A percentile compares a stretch with the other conserved stretches of the same genome.
phyloP scores from a whole-genome alignment of 2,113 vertebrate species.

The Miniopterus natalensis region DNA sequence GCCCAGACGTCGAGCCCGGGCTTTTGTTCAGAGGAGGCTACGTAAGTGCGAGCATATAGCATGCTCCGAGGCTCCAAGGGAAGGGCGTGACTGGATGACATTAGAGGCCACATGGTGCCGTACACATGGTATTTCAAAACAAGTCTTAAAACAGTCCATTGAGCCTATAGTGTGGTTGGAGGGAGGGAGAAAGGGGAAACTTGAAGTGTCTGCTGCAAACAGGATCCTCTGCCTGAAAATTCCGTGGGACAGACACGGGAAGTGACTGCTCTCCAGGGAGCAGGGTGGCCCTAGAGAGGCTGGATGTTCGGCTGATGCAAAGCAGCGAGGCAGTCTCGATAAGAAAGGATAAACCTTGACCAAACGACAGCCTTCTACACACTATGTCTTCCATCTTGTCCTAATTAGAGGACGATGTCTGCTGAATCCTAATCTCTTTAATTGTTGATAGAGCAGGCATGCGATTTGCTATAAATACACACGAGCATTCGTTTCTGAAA shows the following conservation, averaged over 20 bases:
- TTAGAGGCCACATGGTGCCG: constrained; percentile 43
- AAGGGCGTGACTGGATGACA: constrained; percentile 38
- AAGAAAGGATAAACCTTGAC: constrained; percentile 71
- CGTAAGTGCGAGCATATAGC: constrained; percentile 66
- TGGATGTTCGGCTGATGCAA: not conserved
- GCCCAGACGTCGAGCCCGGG: constrained; percentile 69
- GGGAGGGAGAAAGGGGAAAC: not conserved
- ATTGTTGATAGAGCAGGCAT: constrained; percentile 81
- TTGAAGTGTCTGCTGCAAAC: not conserved
- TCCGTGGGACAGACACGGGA: constrained; percentile 41
- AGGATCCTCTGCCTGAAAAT: not conserved
- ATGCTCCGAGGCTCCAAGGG: constrained; percentile 33
- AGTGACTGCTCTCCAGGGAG: not conserved
- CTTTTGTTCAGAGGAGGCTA: constrained; percentile 71
- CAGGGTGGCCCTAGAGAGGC: not conserved
- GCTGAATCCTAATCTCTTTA: constrained; percentile 84
- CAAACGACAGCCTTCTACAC: constrained; percentile 54
- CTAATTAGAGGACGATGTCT: constrained; percentile 82
- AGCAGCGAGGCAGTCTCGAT: constrained; percentile 20
- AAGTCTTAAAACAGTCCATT: not conserved
- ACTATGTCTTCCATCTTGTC: constrained; percentile 79
- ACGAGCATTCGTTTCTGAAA: constrained; percentile 80
- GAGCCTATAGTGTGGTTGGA: not conserved
- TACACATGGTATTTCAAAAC: constrained; percentile 61
- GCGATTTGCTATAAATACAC: constrained; percentile 81